phyloP scores from a whole-genome alignment of 2,797 vertebrate genomes.

The Poeciliopsis turneri region DNA sequence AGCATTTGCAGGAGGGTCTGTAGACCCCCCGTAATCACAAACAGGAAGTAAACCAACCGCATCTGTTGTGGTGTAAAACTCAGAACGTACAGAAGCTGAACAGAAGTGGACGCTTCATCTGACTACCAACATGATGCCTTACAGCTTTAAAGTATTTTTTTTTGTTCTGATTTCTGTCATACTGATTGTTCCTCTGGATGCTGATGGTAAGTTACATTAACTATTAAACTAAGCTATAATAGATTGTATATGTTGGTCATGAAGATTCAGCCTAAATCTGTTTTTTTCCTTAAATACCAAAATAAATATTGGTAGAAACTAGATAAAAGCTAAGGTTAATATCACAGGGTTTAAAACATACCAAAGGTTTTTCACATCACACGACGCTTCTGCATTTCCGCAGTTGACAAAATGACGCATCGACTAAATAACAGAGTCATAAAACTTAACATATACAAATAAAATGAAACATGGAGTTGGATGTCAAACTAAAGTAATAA shows the following conservation, averaged over 20 bases:
- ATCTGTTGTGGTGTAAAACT: not conserved
- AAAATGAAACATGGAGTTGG: not conserved
- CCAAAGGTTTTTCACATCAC: not conserved
- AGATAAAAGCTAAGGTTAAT: not conserved
- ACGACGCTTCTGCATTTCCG: not conserved
- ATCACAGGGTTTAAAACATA: not conserved
- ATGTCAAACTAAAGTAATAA: not conserved
- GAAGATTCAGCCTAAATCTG: not conserved
- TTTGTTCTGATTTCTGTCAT: not conserved
- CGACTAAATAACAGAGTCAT: not conserved
- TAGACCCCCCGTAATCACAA: not conserved
- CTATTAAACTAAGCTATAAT: not conserved
- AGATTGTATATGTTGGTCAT: too few species aligned
- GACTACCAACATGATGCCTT: not conserved
- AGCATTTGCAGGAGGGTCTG: constrained; percentile 1
- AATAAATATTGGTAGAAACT: not conserved
- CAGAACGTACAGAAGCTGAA: not conserved
- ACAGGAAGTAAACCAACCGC: not conserved
- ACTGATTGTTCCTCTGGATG: not conserved
- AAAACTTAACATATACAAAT: not conserved
- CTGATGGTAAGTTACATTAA: not conserved
- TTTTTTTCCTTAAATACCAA: not conserved
- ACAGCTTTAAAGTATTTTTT: not conserved
- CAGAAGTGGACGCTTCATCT: not conserved
- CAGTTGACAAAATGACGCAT: not conserved